Conservation (phyloP, 2,113 vertebrate genomes). For the Diphyllodes magnificus region DNA sequence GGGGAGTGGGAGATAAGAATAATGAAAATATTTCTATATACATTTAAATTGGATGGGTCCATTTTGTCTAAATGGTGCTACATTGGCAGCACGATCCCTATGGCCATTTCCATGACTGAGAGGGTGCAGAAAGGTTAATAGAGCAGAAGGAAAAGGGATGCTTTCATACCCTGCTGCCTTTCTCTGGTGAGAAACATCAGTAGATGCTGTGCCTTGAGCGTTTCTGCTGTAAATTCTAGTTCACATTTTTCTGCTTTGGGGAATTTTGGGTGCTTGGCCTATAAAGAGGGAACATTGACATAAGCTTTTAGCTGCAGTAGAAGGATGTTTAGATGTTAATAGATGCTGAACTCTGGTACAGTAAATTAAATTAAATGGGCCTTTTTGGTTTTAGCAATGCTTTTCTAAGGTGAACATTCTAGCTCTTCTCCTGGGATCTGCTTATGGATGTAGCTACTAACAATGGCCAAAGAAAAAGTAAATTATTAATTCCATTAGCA, state of each 20-base stretch:
- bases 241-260: neutral
- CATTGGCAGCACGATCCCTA: neutral
- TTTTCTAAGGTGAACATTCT: neutral
- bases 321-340: neutral
- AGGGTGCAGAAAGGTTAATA: neutral
- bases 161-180: neutral
- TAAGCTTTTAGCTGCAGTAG: neutral
- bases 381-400: neutral
- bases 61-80: neutral
- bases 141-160: neutral
- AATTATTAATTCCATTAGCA: neutral
- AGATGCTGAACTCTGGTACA: neutral
- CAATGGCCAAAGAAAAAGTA: neutral
- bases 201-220: neutral
- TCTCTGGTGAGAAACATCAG: neutral
- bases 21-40: neutral
- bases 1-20: neutral
- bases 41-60: neutral
- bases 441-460: neutral
- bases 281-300: neutral
- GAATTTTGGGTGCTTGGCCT: neutral
- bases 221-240: neutral
- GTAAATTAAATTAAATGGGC: neutral
- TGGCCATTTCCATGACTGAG: neutral
- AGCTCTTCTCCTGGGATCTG: neutral